Percentiles rank a stretch among this genome's conserved stretches.
Evolutionary conservation across 2,113 vertebrate genomes (phyloP).

Genomic region (Pedetes capensis): DNA sequence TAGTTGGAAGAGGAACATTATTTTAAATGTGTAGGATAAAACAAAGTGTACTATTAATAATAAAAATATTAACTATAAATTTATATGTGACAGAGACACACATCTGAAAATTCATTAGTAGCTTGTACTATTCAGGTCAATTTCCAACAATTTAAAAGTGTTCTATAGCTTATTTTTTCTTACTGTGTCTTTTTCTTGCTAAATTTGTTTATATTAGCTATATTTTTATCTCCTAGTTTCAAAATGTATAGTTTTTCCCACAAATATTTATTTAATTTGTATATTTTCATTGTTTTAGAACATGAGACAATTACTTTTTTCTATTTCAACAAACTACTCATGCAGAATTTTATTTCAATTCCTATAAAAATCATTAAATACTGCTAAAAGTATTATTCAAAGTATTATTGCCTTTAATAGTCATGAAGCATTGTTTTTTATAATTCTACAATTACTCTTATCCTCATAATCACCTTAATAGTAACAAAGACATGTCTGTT

Average conservation of each 20-base stretch:
- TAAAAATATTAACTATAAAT: not conserved
- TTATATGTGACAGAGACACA: not conserved
- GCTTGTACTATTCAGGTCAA: not conserved
- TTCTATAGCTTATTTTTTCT: not conserved
- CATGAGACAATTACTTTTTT: conserved; percentile 1
- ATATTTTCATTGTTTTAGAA: not conserved
- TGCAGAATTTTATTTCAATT: not conserved
- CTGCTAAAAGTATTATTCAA: not conserved
- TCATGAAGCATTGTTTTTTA: not conserved
- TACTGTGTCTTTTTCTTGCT: not conserved
- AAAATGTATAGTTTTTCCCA: not conserved
- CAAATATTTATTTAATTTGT: not conserved
- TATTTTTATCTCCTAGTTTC: conserved; percentile 15
- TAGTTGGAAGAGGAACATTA: not conserved
- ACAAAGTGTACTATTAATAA: not conserved
- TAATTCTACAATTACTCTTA: not conserved
- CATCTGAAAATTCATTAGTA: not conserved
- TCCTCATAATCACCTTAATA: not conserved
- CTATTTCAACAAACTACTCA: not conserved
- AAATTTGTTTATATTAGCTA: not conserved
- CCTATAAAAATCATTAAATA: not conserved
- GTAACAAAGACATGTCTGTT: not conserved
- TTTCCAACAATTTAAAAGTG: not conserved
- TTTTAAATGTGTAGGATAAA: not conserved
- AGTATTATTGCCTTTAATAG: not conserved